phyloP scores from a whole-genome alignment of 2,797 vertebrate species.

The Melanotaenia pygmaea region DNA sequence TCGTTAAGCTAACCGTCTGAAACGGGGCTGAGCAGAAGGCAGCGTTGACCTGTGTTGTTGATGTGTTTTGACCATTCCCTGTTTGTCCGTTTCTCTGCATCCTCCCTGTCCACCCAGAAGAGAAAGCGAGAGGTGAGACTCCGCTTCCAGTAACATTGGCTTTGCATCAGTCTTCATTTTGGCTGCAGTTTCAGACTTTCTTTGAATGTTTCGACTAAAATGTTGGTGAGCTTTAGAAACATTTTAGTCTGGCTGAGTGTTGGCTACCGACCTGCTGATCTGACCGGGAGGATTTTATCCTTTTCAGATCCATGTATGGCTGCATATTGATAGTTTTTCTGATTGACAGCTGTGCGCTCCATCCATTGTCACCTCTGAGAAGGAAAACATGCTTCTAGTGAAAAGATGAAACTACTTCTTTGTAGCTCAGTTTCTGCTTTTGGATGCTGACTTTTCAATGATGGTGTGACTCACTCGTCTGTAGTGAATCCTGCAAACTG shows the following conservation, averaged over 20 bases:
- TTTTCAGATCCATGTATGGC: not conserved
- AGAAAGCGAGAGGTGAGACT: constrained; percentile 78
- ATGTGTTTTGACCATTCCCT: constrained; percentile 75
- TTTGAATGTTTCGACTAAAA: constrained; percentile 65
- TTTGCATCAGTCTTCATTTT: constrained; percentile 72
- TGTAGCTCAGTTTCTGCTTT: too few species aligned
- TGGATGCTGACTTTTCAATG: too few species aligned
- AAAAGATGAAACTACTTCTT: too few species aligned
- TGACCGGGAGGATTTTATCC: constrained; percentile 1
- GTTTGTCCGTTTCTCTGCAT: constrained; percentile 66
- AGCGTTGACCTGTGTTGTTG: constrained; percentile 43
- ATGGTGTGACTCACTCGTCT: too few species aligned
- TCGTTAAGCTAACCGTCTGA: too few species aligned
- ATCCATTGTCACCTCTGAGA: constrained; percentile 15
- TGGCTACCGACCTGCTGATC: constrained; percentile 24
- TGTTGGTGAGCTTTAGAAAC: constrained; percentile 43
- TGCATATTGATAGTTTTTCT: not conserved
- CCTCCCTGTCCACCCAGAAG: constrained; percentile 69
- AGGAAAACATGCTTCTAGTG: constrained; percentile 3
- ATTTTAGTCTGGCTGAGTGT: constrained; percentile 58
- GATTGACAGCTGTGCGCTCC: constrained; percentile 27
- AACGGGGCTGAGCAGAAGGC: too few species aligned
- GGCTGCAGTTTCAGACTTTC: constrained; percentile 61
- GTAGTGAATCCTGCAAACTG: too few species aligned
- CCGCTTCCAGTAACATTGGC: constrained; percentile 56